phyloP scores from a whole-genome alignment of 92 coral and sea anemone genomes.

The Zoanthus sociatus region DNA sequence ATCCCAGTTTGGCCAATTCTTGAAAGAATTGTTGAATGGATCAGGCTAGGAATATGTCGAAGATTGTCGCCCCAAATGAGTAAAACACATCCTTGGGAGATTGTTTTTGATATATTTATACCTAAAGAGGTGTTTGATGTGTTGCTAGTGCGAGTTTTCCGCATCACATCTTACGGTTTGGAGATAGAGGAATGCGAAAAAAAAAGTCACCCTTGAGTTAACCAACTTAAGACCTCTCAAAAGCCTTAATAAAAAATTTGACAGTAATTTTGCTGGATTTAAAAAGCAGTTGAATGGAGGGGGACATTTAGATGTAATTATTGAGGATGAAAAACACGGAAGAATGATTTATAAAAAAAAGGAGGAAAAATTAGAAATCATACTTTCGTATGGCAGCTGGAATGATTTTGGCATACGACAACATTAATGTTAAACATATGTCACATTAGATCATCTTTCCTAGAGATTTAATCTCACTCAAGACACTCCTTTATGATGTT shows the following conservation, averaged over 20 bases:
- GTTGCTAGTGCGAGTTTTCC: conserved; percentile 14
- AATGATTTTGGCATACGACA: conserved; percentile 30
- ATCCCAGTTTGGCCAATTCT: too few species aligned
- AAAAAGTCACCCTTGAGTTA: background rate
- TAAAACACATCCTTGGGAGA: background rate
- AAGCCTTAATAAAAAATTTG: background rate
- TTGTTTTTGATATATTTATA: background rate
- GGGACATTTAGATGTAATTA: conserved; percentile 19
- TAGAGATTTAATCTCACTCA: background rate
- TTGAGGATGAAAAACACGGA: conserved; percentile 22
- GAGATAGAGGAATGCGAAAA: conserved; percentile 30
- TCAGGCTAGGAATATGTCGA: too few species aligned
- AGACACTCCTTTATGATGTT: conserved; percentile 3
- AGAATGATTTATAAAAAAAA: background rate
- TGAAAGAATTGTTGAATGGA: too few species aligned
- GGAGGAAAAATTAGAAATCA: conserved; percentile 35
- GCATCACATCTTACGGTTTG: conserved; percentile 28
- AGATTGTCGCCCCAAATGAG: too few species aligned
- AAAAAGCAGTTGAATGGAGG: conserved; percentile 9
- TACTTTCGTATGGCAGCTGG: conserved; percentile 28
- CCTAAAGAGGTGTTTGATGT: conserved; percentile 31
- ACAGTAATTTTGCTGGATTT: conserved; percentile 6
- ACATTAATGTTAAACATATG: conserved; percentile 10
- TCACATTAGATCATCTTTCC: background rate
- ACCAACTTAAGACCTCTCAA: background rate